These are phyloP conservation scores for Mirounga angustirostris DNA, from an alignment of 2,113 vertebrate genomes.

Conservation along the genomic window DNA sequence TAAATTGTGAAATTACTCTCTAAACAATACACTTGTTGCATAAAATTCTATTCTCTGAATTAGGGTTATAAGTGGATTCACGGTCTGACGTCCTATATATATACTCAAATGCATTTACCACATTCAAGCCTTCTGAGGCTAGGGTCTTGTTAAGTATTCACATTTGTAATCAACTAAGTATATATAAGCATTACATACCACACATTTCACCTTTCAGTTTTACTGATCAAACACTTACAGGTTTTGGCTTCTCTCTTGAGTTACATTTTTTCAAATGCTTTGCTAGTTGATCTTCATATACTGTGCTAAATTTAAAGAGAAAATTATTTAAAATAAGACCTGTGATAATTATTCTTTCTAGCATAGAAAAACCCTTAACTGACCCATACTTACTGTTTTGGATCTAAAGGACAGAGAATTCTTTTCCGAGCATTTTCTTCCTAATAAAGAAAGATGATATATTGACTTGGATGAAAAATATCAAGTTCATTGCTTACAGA, in stretches of 20 bases:
- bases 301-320: slow-evolving; percentile 90
- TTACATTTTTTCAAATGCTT: slow-evolving; percentile 98
- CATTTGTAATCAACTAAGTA: neutral
- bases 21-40: neutral
- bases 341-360: neutral
- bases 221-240: slow-evolving; percentile 89
- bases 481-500: neutral
- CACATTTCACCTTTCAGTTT: neutral
- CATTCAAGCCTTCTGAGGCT: neutral
- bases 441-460: slow-evolving; percentile 83
- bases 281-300: slow-evolving; percentile 93
- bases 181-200: neutral
- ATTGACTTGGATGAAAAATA: slow-evolving; percentile 51
- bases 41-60: slow-evolving; percentile 15
- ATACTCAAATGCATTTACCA: neutral
- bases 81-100: neutral
- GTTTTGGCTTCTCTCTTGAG: slow-evolving; percentile 94
- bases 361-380: neutral
- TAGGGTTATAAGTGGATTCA: neutral
- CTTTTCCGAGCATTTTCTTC: slow-evolving; percentile 89
- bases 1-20: neutral
- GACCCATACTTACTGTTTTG: slow-evolving; percentile 94
- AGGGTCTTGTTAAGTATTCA: neutral
- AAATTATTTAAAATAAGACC: slow-evolving; percentile 56
- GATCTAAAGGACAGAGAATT: slow-evolving; percentile 96